A percentile compares a stretch with the other conserved stretches of the same genome.
Conservation (phyloP, 1,140 invertebrate genomes). For the Magallana angulata region DNA sequence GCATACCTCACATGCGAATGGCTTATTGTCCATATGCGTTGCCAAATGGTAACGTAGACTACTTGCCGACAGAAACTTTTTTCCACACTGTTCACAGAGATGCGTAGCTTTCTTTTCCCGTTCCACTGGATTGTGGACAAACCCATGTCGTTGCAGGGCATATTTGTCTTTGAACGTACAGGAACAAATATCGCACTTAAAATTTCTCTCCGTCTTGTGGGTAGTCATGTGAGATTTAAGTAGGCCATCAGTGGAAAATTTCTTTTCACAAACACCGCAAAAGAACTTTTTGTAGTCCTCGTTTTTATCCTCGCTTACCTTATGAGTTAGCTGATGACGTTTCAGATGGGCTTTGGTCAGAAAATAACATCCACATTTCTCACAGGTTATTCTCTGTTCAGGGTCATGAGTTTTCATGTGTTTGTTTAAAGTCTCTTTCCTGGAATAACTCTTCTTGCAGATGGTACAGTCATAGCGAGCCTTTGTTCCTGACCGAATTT, state of each 20-base stretch:
- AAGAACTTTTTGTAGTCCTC: conserved; percentile 38
- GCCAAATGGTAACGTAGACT: conserved; percentile 20
- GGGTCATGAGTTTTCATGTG: conserved; percentile 49
- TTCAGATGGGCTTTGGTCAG: conserved; percentile 41
- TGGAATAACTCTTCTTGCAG: conserved; percentile 34
- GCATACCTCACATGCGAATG: conserved; percentile 43
- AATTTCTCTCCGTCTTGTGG: conserved; percentile 37
- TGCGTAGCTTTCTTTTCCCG: background rate
- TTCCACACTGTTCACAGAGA: conserved; percentile 17
- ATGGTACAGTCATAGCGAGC: conserved; percentile 19
- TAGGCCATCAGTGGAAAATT: conserved; percentile 27
- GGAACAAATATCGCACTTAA: background rate
- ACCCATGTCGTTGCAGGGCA: background rate
- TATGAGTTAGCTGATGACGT: conserved; percentile 33
- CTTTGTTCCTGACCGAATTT: conserved; percentile 25
- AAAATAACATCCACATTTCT: conserved; percentile 36
- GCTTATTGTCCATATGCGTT: background rate
- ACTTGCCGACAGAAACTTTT: conserved; percentile 14
- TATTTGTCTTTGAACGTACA: conserved; percentile 22
- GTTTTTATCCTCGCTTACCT: conserved; percentile 30
- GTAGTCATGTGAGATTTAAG: conserved; percentile 37
- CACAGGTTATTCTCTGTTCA: conserved; percentile 35
- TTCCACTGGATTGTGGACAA: conserved; percentile 15
- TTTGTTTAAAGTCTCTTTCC: conserved; percentile 41
- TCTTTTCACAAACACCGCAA: conserved; percentile 42